Percentiles rank a stretch among this genome's conserved stretches.
phyloP scores from a whole-genome alignment of 2,113 vertebrate species.

The Potamarius usumacintae region DNA sequence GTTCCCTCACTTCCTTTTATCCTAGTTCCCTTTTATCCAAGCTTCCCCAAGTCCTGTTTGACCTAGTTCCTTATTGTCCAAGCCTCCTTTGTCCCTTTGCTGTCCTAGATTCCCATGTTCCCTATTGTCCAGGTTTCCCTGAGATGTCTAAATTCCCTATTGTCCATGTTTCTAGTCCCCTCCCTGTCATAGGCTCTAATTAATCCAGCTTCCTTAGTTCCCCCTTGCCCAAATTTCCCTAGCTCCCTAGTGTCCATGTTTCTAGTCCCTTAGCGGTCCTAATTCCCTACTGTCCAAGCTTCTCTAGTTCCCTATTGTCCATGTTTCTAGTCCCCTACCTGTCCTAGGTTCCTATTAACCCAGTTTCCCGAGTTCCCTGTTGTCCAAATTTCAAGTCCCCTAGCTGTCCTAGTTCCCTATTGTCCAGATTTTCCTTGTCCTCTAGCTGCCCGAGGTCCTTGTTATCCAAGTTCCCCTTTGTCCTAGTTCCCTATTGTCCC shows the following conservation, averaged over 20 bases:
- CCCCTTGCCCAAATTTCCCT: background rate
- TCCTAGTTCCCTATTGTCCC: background rate
- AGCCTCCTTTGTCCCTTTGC: background rate
- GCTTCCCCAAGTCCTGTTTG: background rate
- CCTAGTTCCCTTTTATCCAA: background rate
- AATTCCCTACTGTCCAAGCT: background rate
- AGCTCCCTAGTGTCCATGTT: background rate
- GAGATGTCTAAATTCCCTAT: too few relatives aligned
- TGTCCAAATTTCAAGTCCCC: background rate
- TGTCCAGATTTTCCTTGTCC: background rate
- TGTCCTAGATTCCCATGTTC: background rate
- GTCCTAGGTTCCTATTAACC: background rate
- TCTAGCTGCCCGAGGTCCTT: too few relatives aligned
- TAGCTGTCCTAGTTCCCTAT: background rate
- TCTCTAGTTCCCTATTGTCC: background rate
- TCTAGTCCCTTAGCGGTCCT: background rate
- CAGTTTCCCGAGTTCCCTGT: background rate
- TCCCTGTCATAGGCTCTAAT: background rate
- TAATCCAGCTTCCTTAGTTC: background rate
- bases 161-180: background rate
- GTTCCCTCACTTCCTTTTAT: background rate
- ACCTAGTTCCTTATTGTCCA: background rate
- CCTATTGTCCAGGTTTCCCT: background rate
- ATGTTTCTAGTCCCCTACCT: background rate
- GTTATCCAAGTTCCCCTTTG: background rate